These are phyloP conservation scores for Neolamprologus brichardi DNA, from an alignment of 2,113 vertebrate genomes.

Conservation along the genomic window DNA sequence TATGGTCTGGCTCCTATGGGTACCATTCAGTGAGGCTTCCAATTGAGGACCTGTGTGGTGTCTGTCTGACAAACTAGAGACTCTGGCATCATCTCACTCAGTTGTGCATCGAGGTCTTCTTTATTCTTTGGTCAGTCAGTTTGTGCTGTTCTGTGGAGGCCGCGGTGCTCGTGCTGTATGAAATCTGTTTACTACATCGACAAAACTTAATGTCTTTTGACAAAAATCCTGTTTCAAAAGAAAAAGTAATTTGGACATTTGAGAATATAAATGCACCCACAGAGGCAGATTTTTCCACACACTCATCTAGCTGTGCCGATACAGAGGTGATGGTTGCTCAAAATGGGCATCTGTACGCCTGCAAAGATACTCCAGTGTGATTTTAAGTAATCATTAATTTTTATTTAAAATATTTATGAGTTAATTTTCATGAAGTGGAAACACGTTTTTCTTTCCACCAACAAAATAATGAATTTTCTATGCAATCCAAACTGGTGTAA, in stretches of 20 bases:
- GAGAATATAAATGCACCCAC: neutral
- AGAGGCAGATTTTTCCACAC: neutral
- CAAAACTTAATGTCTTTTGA: neutral
- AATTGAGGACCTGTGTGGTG: neutral
- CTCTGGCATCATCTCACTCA: neutral
- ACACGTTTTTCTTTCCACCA: neutral
- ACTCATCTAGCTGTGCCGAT: neutral
- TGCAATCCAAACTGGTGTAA: neutral
- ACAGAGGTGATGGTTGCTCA: neutral
- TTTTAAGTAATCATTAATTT: neutral
- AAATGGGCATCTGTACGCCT: neutral
- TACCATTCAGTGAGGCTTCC: neutral
- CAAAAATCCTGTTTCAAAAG: neutral
- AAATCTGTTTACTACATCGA: neutral
- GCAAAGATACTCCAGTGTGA: neutral
- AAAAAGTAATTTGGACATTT: neutral
- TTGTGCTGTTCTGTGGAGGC: neutral
- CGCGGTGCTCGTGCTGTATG: neutral
- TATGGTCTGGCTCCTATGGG: neutral
- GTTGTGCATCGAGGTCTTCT: neutral
- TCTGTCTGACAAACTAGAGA: neutral
- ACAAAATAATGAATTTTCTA: neutral
- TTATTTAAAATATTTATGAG: neutral
- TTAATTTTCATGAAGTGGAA: neutral
- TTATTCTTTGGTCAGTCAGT: neutral